Evolutionary conservation across 1,140 invertebrate genomes (phyloP).

Genomic region (Bombus waltoni): DNA sequence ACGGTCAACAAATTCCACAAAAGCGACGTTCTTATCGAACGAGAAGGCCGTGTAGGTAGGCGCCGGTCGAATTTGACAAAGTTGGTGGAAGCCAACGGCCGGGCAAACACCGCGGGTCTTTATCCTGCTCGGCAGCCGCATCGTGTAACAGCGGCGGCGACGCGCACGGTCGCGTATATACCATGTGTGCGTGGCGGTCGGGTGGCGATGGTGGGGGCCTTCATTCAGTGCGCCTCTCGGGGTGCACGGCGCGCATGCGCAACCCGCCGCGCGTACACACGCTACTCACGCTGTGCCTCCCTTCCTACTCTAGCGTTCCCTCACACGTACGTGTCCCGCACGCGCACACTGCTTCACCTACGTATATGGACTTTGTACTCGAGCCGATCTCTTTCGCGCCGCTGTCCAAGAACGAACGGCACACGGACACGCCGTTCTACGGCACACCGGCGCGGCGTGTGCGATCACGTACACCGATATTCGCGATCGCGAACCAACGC

Average conservation of each 20-base stretch:
- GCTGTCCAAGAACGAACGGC: constrained; percentile 22
- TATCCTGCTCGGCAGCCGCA: constrained; percentile 17
- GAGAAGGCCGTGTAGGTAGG: background rate
- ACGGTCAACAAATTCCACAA: background rate
- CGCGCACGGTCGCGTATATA: constrained; percentile 28
- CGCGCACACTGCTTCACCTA: constrained; percentile 3
- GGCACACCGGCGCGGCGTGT: background rate
- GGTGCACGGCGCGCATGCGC: constrained; percentile 72
- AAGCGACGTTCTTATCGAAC: background rate
- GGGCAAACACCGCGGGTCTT: background rate
- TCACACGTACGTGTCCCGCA: constrained; percentile 38
- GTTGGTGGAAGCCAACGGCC: background rate
- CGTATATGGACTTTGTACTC: constrained; percentile 58
- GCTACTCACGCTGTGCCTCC: constrained; percentile 77
- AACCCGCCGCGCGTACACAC: constrained; percentile 77
- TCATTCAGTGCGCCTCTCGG: constrained; percentile 78
- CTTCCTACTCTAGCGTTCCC: constrained; percentile 49
- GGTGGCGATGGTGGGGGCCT: constrained; percentile 72
- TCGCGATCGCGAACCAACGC: constrained; percentile 2
- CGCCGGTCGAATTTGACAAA: background rate
- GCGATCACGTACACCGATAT: constrained; percentile 25
- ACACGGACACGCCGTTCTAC: background rate
- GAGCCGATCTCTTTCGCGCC: constrained; percentile 4
- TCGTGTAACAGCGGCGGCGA: constrained; percentile 59
- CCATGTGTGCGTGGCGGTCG: constrained; percentile 43